Evolutionary conservation across 2,113 vertebrate species (phyloP).

Genomic region (Castor canadensis): DNA sequence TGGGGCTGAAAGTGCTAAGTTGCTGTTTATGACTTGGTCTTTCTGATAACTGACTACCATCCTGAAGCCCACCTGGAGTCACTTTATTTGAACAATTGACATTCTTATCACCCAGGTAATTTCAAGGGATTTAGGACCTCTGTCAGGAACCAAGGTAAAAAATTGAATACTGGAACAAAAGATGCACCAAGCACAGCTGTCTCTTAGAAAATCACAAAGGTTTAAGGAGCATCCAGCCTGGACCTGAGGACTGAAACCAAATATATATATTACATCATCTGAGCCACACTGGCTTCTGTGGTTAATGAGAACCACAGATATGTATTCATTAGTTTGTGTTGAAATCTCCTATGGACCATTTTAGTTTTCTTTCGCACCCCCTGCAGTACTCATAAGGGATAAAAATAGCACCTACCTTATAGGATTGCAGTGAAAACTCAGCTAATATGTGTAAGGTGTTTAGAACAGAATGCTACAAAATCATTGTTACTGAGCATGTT

Average conservation of each 20-base stretch:
- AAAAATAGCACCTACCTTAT: background rate
- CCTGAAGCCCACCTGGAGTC: background rate
- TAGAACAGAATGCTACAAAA: background rate
- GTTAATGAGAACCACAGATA: background rate
- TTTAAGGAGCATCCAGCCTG: background rate
- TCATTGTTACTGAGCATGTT: background rate
- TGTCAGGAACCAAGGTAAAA: background rate
- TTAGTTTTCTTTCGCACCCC: background rate
- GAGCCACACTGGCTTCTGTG: background rate
- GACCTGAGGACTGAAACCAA: background rate
- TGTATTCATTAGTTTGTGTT: background rate
- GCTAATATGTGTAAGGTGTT: background rate
- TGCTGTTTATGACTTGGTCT: background rate
- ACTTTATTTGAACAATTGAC: background rate
- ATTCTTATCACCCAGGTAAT: background rate
- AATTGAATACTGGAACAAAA: background rate
- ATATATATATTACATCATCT: background rate
- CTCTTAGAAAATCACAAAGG: background rate
- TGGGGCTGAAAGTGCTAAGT: background rate
- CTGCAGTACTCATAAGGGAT: background rate
- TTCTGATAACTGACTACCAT: background rate
- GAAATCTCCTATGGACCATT: background rate
- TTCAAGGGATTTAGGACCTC: background rate
- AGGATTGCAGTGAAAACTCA: background rate
- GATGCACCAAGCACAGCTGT: background rate